Percentiles rank a stretch among this genome's conserved stretches.
Conservation (phyloP, 2,113 vertebrate species). For the Thalassarche chlororhynchos region DNA sequence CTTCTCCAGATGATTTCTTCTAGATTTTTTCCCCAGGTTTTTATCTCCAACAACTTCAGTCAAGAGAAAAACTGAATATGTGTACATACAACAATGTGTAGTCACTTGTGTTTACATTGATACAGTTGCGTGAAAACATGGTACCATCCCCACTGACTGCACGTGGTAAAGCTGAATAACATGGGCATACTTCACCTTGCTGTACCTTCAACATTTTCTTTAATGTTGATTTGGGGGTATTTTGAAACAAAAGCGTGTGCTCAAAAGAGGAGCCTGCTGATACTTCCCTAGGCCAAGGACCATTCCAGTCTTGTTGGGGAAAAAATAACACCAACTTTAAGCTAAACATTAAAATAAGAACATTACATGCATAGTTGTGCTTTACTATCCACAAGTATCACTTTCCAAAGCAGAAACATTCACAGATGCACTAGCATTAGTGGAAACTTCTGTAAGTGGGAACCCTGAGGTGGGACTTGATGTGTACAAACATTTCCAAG, state of each 20-base stretch:
- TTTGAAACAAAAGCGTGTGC: not conserved
- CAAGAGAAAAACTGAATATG: not conserved
- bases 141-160: constrained; percentile 6
- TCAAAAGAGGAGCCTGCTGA: constrained; percentile 27
- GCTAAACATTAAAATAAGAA: constrained; percentile 68
- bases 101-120: not conserved
- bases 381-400: constrained; percentile 49
- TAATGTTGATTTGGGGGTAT: constrained; percentile 2
- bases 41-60: constrained; percentile 33
- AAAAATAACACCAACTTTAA: constrained; percentile 58
- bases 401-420: constrained; percentile 70
- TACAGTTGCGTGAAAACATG: constrained; percentile 1
- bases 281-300: constrained; percentile 44
- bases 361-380: constrained; percentile 69
- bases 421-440: constrained; percentile 70
- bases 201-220: constrained; percentile 10
- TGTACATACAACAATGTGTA: constrained; percentile 31
- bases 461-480: constrained; percentile 74
- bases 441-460: constrained; percentile 73
- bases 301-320: constrained; percentile 27
- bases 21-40: constrained; percentile 37
- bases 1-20: constrained; percentile 30
- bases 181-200: not conserved
- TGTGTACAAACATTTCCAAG: constrained; percentile 75
- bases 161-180: not conserved